A percentile compares a stretch with the other conserved stretches of the same genome.
Conservation (phyloP, 1,140 invertebrate species). For the Carcinoscorpius rotundicauda region DNA sequence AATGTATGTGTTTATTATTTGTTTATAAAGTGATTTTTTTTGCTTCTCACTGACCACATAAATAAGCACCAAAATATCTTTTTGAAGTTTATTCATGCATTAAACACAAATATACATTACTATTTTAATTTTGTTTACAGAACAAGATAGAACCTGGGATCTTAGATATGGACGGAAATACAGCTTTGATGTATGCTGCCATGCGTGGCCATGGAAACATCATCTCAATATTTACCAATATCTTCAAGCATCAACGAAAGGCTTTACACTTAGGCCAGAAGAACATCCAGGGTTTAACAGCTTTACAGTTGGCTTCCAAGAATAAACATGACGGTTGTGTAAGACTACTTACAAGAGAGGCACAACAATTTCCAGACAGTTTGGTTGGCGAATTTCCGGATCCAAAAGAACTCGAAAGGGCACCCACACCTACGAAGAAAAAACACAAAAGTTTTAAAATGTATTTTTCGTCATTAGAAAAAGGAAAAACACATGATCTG, state of each 20-base stretch:
- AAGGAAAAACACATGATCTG: too few relatives aligned
- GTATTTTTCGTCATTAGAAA: too few relatives aligned
- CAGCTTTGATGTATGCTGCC: conserved; percentile 24
- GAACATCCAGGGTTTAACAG: conserved; percentile 19
- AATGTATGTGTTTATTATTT: too few relatives aligned
- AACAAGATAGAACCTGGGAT: conserved; percentile 19
- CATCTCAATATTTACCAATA: conserved; percentile 13
- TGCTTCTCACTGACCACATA: too few relatives aligned
- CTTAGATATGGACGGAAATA: conserved; percentile 27
- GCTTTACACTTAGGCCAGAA: conserved; percentile 10
- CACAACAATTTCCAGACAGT: conserved; percentile 11
- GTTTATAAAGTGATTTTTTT: too few relatives aligned
- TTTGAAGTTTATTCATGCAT: too few relatives aligned
- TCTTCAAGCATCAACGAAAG: conserved; percentile 8
- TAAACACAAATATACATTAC: too few relatives aligned
- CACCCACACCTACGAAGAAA: conserved; percentile 9
- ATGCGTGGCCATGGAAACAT: conserved; percentile 16
- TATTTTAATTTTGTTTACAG: conserved; percentile 14
- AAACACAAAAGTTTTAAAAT: too few relatives aligned
- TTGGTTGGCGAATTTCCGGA: conserved; percentile 12
- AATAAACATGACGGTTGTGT: conserved; percentile 14
- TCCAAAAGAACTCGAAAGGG: conserved; percentile 14
- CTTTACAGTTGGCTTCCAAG: conserved; percentile 12
- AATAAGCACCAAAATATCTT: too few relatives aligned
- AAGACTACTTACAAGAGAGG: conserved; percentile 12